Conservation (phyloP, 2,888 invertebrate genomes). For the Pristionchus mayeri region DNA sequence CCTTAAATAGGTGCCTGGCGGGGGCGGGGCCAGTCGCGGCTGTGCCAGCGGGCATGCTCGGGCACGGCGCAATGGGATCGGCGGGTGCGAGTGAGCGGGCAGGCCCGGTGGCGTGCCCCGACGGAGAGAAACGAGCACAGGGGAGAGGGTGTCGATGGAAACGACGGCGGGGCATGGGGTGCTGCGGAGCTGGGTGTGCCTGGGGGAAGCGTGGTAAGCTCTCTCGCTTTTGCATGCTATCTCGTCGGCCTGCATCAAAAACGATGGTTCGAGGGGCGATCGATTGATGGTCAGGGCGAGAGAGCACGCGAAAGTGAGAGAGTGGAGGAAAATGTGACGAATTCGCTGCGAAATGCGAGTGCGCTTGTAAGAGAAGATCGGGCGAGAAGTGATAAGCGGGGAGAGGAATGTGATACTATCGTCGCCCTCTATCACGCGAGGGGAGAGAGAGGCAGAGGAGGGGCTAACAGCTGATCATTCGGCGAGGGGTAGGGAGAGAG, state of each 20-base stretch:
- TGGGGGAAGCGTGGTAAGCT: neutral
- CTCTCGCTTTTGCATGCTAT: neutral
- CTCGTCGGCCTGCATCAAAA: neutral
- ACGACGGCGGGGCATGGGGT: too few relatives aligned
- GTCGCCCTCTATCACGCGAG: slow-evolving; percentile 5
- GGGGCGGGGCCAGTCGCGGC: neutral
- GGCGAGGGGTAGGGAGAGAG: neutral
- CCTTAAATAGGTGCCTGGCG: neutral
- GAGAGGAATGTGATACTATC: slow-evolving; percentile 18
- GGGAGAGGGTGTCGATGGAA: neutral
- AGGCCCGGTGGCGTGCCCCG: neutral
- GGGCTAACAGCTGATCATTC: slow-evolving; percentile 25
- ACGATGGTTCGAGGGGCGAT: neutral
- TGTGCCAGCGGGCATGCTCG: neutral
- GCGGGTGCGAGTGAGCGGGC: neutral
- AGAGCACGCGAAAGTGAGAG: neutral
- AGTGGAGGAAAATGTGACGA: too few relatives aligned
- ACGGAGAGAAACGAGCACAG: neutral
- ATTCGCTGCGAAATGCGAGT: neutral
- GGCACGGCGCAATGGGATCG: too few relatives aligned
- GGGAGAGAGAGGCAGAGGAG: neutral
- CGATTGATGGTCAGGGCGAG: neutral
- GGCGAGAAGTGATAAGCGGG: slow-evolving; percentile 10
- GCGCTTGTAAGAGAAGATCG: neutral
- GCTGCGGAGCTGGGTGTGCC: neutral